phyloP scores from a whole-genome alignment of 2,888 invertebrate genomes.

The Anoplius nigerrimus region DNA sequence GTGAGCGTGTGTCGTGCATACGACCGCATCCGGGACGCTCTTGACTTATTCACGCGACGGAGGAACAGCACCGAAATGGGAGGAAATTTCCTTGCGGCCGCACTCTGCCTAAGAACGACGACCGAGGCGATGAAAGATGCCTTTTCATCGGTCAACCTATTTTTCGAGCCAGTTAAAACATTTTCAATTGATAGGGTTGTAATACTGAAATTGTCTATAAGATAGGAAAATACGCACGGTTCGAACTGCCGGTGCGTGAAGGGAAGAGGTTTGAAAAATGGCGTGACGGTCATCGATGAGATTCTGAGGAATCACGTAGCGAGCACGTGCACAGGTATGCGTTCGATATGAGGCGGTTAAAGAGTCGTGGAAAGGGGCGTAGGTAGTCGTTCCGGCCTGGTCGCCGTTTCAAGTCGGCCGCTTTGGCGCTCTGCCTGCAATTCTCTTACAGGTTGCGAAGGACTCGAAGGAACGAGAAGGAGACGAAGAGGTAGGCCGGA shows the following conservation, averaged over 20 bases:
- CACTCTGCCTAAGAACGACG: no score
- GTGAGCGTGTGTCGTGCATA: slow-evolving; percentile 36
- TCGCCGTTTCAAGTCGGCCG: slow-evolving; percentile 37
- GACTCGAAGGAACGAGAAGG: neutral
- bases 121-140: no score
- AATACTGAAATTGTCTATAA: no score
- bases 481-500: no score
- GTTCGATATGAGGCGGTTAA: slow-evolving; percentile 32
- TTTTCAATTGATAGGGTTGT: no score
- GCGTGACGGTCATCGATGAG: no score
- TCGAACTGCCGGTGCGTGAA: no score
- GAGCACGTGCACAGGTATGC: slow-evolving; percentile 12
- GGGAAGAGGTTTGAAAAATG: no score
- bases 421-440: slow-evolving; percentile 19
- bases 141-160: no score
- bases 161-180: no score
- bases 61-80: slow-evolving; percentile 30
- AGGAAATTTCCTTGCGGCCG: slow-evolving; percentile 48
- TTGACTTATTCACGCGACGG: slow-evolving; percentile 51
- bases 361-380: slow-evolving; percentile 31
- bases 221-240: no score
- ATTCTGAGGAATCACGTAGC: slow-evolving; percentile 8
- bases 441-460: slow-evolving; percentile 21
- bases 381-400: slow-evolving; percentile 18
- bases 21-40: slow-evolving; percentile 41